Evolutionary conservation across 2,797 vertebrate species (phyloP).

Genomic region (Phataginus tetradactyla): DNA sequence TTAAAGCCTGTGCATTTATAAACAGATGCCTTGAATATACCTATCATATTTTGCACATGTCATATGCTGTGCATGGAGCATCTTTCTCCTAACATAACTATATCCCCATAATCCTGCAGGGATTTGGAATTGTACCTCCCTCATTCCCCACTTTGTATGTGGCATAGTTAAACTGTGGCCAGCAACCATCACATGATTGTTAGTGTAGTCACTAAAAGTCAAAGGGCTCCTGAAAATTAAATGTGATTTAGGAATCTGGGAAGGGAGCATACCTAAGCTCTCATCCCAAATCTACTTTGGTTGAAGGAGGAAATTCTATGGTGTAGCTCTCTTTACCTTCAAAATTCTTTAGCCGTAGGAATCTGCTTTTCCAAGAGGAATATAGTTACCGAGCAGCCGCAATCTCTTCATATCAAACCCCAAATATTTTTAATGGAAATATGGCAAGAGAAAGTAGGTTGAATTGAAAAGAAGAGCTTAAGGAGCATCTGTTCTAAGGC

Average conservation of each 20-base stretch:
- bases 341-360: constrained; percentile 18
- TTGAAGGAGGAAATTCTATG: constrained; percentile 26
- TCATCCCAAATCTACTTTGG: background rate
- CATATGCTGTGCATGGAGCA: background rate
- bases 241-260: background rate
- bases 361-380: constrained; percentile 56
- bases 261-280: background rate
- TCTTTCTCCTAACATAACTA: constrained; percentile 18
- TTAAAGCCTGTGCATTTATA: background rate
- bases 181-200: constrained; percentile 74
- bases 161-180: constrained; percentile 73
- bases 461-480: background rate
- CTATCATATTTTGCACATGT: background rate
- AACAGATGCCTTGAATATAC: background rate
- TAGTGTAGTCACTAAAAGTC: constrained; percentile 75
- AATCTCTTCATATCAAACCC: constrained; percentile 39
- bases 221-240: constrained; percentile 75
- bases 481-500: background rate
- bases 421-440: constrained; percentile 26
- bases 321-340: constrained; percentile 22
- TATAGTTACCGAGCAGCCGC: constrained; percentile 22
- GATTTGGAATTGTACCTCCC: background rate
- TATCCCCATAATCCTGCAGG: background rate
- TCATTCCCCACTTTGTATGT: background rate
- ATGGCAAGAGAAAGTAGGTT: constrained; percentile 32